These are phyloP conservation scores for Xylota sylvarum DNA, from an alignment of 2,888 invertebrate species.

Conservation along the genomic window DNA sequence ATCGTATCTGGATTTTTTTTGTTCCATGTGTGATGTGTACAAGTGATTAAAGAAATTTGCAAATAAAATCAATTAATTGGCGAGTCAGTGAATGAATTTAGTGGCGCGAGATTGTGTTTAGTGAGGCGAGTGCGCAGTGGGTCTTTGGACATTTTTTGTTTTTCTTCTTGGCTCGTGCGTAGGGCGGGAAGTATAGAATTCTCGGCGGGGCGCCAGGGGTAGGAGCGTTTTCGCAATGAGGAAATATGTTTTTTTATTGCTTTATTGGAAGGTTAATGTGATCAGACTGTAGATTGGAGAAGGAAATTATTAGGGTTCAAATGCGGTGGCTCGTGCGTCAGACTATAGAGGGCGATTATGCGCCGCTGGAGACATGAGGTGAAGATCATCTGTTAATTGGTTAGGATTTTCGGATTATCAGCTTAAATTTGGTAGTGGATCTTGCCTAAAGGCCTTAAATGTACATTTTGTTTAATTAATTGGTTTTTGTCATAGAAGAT, in stretches of 20 bases:
- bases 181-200: background rate
- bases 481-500: background rate
- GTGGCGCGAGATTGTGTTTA: constrained; percentile 7
- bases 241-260: constrained; percentile 5
- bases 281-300: background rate
- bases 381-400: constrained; percentile 6
- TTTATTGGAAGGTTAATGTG: constrained; percentile 12
- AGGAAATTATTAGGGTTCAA: constrained; percentile 11
- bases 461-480: background rate
- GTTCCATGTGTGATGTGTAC: background rate
- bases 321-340: background rate
- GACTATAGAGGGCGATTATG: background rate
- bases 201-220: background rate
- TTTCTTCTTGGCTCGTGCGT: background rate
- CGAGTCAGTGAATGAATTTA: constrained; percentile 34
- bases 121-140: background rate
- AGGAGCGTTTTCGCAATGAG: constrained; percentile 20
- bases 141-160: background rate
- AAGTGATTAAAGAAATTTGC: constrained; percentile 26
- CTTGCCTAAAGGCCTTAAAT: background rate
- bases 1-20: background rate
- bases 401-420: background rate
- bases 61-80: constrained; percentile 40
- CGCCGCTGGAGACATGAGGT: background rate
- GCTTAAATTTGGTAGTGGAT: background rate